phyloP scores from a whole-genome alignment of 35 echinoderm and acorn worm species.

The Patiria miniata region DNA sequence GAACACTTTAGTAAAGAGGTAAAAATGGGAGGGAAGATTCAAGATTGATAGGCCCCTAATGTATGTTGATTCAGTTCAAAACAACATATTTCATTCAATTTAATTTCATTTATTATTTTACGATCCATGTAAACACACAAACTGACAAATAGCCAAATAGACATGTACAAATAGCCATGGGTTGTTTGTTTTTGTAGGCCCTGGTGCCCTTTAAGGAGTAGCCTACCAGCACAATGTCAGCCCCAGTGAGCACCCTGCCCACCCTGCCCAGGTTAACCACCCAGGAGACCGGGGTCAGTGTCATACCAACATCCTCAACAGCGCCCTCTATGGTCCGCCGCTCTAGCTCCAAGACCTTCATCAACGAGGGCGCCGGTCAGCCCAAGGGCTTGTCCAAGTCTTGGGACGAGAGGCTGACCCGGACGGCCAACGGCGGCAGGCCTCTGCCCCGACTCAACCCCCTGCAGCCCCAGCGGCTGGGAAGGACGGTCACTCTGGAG shows the following conservation, averaged over 20 bases:
- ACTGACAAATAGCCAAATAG: too few species aligned
- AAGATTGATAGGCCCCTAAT: too few species aligned
- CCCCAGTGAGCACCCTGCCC: constrained; percentile 27
- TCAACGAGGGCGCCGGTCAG: not conserved
- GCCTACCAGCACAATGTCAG: not conserved
- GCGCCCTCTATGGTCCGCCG: not conserved
- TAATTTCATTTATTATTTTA: too few species aligned
- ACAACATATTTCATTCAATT: too few species aligned
- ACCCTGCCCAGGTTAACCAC: constrained; percentile 59
- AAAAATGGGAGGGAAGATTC: too few species aligned
- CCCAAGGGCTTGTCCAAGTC: constrained; percentile 51
- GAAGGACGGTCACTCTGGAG: constrained; percentile 49
- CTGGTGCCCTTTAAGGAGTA: constrained; percentile 1
- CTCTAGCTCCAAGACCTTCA: constrained; percentile 39
- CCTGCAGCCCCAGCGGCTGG: constrained; percentile 44
- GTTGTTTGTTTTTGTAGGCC: not conserved
- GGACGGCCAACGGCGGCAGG: not conserved
- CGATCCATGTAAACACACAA: too few species aligned
- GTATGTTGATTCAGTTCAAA: too few species aligned
- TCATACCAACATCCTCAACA: constrained; percentile 10
- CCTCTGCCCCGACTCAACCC: constrained; percentile 53
- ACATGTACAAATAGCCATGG: too few species aligned
- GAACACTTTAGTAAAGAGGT: too few species aligned
- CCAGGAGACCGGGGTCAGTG: constrained; percentile 36
- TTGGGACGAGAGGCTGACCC: constrained; percentile 41